A percentile compares a stretch with the other conserved stretches of the same genome.
Evolutionary conservation across 2,888 invertebrate genomes (phyloP).

Genomic region (Agrilus mali): DNA sequence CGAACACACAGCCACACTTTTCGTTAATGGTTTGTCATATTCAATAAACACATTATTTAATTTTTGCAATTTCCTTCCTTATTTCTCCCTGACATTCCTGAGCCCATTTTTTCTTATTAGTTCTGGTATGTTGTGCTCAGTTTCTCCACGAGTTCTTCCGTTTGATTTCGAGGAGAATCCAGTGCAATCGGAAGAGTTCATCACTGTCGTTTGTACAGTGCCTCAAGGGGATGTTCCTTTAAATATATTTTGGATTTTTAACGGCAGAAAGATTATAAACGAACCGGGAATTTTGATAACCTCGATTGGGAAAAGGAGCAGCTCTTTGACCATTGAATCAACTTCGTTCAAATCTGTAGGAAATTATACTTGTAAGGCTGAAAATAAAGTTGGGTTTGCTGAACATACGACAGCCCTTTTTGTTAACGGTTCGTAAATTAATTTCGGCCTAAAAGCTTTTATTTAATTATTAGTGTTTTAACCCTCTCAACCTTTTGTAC

Average conservation of each 20-base stretch:
- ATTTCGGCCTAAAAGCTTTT: conserved; percentile 37
- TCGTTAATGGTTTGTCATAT: conserved; percentile 50
- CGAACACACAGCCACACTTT: conserved; percentile 53
- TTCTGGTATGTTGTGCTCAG: conserved; percentile 29
- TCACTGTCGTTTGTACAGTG: conserved; percentile 45
- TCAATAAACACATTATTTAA: not conserved
- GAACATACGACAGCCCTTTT: conserved; percentile 55
- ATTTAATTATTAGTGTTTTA: conserved; percentile 31
- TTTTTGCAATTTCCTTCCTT: conserved; percentile 1
- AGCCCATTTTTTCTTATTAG: no score
- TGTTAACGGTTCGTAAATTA: conserved; percentile 47
- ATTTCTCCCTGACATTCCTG: not conserved
- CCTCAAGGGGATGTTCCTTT: conserved; percentile 48
- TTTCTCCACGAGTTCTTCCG: conserved; percentile 47
- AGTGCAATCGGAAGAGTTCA: conserved; percentile 42
- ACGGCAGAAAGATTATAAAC: conserved; percentile 26
- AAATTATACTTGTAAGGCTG: conserved; percentile 55
- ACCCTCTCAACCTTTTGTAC: no score
- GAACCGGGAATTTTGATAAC: conserved; percentile 14
- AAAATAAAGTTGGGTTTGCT: conserved; percentile 50
- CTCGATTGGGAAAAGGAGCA: conserved; percentile 32
- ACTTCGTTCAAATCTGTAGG: conserved; percentile 42
- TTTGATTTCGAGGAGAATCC: conserved; percentile 49
- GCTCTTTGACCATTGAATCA: conserved; percentile 34
- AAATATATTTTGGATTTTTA: conserved; percentile 45